These are phyloP conservation scores for Malurus cyaneus DNA, from an alignment of 2,113 vertebrate genomes.

Conservation along the genomic window DNA sequence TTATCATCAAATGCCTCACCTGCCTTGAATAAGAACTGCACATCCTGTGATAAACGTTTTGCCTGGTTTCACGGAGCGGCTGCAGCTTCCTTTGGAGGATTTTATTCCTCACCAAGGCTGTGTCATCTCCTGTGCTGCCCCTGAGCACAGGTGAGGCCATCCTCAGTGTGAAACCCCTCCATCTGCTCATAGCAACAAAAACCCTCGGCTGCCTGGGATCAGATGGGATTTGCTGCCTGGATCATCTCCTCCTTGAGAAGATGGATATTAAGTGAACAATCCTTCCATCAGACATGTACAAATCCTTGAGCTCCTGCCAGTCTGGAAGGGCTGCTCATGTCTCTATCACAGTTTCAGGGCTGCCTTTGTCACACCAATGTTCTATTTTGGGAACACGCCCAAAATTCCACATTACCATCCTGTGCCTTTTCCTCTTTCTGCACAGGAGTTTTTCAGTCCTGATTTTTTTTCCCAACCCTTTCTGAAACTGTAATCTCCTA, in stretches of 20 bases:
- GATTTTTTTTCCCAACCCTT: background rate
- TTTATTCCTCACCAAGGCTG: background rate
- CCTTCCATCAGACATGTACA: background rate
- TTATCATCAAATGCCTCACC: slow-evolving; percentile 22
- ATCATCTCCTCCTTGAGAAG: background rate
- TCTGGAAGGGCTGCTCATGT: background rate
- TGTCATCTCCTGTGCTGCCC: background rate
- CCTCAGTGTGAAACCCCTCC: background rate
- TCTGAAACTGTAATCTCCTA: slow-evolving; percentile 47
- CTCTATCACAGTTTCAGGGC: background rate
- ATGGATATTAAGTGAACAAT: slow-evolving; percentile 13
- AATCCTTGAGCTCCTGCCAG: background rate
- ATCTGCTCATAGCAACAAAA: background rate
- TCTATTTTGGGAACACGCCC: background rate
- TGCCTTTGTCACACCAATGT: background rate
- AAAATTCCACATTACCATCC: background rate
- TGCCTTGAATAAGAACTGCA: slow-evolving; percentile 1
- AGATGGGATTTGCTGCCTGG: background rate
- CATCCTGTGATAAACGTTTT: background rate
- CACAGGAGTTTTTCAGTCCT: background rate
- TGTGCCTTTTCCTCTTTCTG: background rate
- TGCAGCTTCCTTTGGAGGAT: background rate
- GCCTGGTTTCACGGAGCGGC: background rate
- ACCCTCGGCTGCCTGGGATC: background rate
- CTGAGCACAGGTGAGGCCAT: rapidly evolving